phyloP scores from a whole-genome alignment of 1,140 invertebrate species.

The Lordiphosa collinella region DNA sequence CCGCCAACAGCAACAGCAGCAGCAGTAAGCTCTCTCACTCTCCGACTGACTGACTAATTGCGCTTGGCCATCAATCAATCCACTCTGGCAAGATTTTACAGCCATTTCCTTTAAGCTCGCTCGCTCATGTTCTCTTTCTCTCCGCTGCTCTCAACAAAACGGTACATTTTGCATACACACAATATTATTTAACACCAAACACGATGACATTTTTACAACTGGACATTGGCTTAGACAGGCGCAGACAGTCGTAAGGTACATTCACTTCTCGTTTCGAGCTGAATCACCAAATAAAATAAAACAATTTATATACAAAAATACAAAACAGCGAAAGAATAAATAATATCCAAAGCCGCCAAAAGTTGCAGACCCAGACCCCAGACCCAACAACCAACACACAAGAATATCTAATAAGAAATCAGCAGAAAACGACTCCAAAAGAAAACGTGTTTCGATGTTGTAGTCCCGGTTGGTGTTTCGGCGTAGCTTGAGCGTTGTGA shows the following conservation, averaged over 20 bases:
- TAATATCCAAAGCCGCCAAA: conserved; percentile 29
- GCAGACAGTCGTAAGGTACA: conserved; percentile 19
- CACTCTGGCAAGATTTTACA: conserved; percentile 5
- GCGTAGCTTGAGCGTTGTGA: conserved; percentile 39
- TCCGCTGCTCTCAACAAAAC: conserved; percentile 21
- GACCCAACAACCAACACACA: conserved; percentile 26
- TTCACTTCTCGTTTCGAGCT: conserved; percentile 59
- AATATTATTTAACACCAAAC: conserved; percentile 55
- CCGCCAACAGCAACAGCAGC: conserved; percentile 18
- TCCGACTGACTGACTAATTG: not conserved
- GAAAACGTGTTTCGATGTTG: conserved; percentile 52
- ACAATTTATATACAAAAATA: conserved; percentile 13
- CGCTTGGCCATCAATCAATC: conserved; percentile 45
- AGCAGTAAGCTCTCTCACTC: conserved; percentile 28
- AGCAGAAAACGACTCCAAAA: conserved; percentile 47
- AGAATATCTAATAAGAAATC: conserved; percentile 64
- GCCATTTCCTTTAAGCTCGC: conserved; percentile 26
- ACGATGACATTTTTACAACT: conserved; percentile 36
- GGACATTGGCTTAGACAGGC: conserved; percentile 24
- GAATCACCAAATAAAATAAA: conserved; percentile 64
- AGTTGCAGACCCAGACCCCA: conserved; percentile 5
- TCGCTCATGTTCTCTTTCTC: not conserved
- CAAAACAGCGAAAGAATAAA: conserved; percentile 52
- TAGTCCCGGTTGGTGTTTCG: conserved; percentile 22
- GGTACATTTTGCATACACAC: conserved; percentile 44